These are phyloP conservation scores for Chelidonichthys spinosus DNA, from an alignment of 2,797 vertebrate species.

Conservation along the genomic window DNA sequence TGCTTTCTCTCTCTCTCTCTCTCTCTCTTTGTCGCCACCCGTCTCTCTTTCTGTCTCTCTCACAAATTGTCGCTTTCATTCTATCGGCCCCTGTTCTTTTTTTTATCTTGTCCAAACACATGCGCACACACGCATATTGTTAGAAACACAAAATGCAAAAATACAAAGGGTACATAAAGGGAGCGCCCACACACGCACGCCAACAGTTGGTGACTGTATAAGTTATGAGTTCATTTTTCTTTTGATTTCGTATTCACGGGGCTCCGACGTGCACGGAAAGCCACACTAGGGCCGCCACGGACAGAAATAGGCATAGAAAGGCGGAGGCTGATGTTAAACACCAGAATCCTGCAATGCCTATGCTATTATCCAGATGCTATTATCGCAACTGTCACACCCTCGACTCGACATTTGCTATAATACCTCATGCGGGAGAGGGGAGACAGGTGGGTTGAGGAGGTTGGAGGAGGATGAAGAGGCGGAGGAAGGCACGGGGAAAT, in stretches of 20 bases:
- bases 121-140: constrained; percentile 49
- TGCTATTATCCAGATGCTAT: constrained; percentile 58
- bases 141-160: constrained; percentile 44
- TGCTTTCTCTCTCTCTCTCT: constrained; percentile 20
- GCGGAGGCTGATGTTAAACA: constrained; percentile 54
- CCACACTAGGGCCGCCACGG: constrained; percentile 42
- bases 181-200: constrained; percentile 8
- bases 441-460: constrained; percentile 44
- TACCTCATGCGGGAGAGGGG: constrained; percentile 46
- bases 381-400: constrained; percentile 55
- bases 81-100: constrained; percentile 32
- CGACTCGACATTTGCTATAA: constrained; percentile 50
- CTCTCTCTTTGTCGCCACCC: constrained; percentile 26
- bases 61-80: constrained; percentile 52
- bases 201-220: constrained; percentile 28
- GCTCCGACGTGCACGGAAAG: constrained; percentile 48
- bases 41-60: constrained; percentile 43
- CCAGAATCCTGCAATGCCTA: constrained; percentile 51
- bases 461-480: constrained; percentile 20
- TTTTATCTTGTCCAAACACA: constrained; percentile 72
- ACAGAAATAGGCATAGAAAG: constrained; percentile 54
- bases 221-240: constrained; percentile 57
- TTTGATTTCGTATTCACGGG: constrained; percentile 56
- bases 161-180: constrained; percentile 36
- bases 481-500: constrained; percentile 31